Evolutionary conservation across 1,140 invertebrate species (phyloP).

Genomic region (Heliothis subflexa): DNA sequence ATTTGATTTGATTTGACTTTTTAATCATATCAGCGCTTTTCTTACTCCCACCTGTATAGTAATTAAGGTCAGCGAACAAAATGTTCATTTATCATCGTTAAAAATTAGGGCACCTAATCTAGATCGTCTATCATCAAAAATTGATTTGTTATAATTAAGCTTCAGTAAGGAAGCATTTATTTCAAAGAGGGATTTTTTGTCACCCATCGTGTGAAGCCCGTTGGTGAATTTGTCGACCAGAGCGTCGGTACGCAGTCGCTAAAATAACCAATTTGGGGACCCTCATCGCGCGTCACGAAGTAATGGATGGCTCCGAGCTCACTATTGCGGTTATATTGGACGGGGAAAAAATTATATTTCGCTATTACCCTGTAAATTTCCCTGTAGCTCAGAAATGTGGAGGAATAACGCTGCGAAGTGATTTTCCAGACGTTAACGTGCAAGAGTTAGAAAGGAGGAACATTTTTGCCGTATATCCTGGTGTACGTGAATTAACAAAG

Average conservation of each 20-base stretch:
- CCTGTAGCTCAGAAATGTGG: conserved; percentile 18
- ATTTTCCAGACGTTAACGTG: conserved; percentile 6
- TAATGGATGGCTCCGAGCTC: conserved; percentile 57
- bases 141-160: not conserved
- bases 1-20: no score
- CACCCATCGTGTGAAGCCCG: conserved; percentile 20
- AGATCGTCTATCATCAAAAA: not conserved
- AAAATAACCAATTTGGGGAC: conserved; percentile 58
- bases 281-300: conserved; percentile 58
- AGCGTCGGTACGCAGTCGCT: conserved; percentile 44
- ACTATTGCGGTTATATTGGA: conserved; percentile 56
- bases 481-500: not conserved
- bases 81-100: conserved; percentile 33
- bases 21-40: not conserved
- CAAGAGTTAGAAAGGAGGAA: not conserved
- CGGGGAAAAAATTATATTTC: conserved; percentile 50
- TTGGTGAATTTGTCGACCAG: conserved; percentile 37
- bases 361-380: conserved; percentile 41
- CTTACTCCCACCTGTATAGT: conserved; percentile 1
- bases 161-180: conserved; percentile 13
- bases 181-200: not conserved
- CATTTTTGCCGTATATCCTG: not conserved
- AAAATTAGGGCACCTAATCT: conserved; percentile 23
- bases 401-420: conserved; percentile 15
- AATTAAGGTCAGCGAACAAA: conserved; percentile 15